These are phyloP conservation scores for Pterobdella sp. DNA, from an alignment of 2,888 invertebrate species.

Conservation along the genomic window DNA sequence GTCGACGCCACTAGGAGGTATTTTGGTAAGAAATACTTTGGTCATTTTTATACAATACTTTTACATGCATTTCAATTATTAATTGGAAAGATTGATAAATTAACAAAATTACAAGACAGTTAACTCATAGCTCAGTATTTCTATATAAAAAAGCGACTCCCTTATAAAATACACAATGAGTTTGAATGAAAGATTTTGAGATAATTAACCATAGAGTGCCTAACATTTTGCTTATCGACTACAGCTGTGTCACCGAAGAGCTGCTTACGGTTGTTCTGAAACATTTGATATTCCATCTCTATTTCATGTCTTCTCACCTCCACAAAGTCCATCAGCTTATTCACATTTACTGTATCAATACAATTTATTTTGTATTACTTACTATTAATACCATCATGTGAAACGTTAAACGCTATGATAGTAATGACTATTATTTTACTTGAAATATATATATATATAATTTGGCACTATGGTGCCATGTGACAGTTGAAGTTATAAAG, in stretches of 20 bases:
- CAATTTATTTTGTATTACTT: no score
- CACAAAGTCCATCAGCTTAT: constrained; percentile 67
- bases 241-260: constrained; percentile 29
- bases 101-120: neutral
- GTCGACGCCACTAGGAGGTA: constrained; percentile 60
- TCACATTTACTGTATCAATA: no score
- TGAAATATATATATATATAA: no score
- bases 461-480: no score
- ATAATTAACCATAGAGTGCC: neutral
- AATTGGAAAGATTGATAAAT: neutral
- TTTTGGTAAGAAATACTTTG: neutral
- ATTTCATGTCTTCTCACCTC: constrained; percentile 86
- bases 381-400: no score
- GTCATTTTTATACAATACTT: neutral
- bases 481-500: no score
- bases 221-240: constrained; percentile 5
- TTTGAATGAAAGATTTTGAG: neutral
- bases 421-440: no score
- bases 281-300: constrained; percentile 61
- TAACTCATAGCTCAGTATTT: neutral
- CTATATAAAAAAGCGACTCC: neutral
- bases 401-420: no score
- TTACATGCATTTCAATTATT: neutral
- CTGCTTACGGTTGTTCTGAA: constrained; percentile 45
- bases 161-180: no score